Conservation (phyloP, 2,888 invertebrate species). For the Drosophila paramelanica region DNA sequence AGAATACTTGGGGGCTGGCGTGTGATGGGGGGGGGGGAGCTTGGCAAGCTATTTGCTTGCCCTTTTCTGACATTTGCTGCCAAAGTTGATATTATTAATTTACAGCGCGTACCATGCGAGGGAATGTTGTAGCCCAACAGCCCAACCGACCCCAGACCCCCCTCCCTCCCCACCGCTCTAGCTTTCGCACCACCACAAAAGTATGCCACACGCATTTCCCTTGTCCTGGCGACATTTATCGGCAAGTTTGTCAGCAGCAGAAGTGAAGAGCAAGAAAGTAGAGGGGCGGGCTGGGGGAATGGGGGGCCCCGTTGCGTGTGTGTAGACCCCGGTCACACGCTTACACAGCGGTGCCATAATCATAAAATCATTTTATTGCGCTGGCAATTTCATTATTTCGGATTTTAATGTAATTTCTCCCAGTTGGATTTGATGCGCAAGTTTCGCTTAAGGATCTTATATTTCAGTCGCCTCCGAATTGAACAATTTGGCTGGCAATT, state of each 20-base stretch:
- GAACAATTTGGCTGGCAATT: slow-evolving; percentile 45
- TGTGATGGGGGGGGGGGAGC: slow-evolving; percentile 1
- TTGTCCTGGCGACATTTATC: slow-evolving; percentile 53
- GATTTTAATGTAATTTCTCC: slow-evolving; percentile 75
- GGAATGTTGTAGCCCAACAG: slow-evolving; percentile 29
- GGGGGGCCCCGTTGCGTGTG: neutral
- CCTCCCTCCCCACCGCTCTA: neutral
- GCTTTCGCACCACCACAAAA: slow-evolving; percentile 13
- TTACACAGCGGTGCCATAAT: slow-evolving; percentile 56
- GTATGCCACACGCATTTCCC: slow-evolving; percentile 61
- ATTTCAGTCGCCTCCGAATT: slow-evolving; percentile 23
- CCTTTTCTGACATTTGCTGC: slow-evolving; percentile 71
- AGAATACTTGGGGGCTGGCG: slow-evolving; percentile 10
- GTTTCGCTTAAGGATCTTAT: slow-evolving; percentile 31
- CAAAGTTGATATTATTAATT: slow-evolving; percentile 76
- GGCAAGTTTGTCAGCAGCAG: slow-evolving; percentile 41
- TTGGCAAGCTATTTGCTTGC: slow-evolving; percentile 56
- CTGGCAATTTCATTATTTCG: slow-evolving; percentile 75
- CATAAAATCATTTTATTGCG: slow-evolving; percentile 77
- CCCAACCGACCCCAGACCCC: neutral
- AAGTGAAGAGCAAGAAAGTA: neutral
- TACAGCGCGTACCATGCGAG: slow-evolving; percentile 54
- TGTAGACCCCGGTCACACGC: slow-evolving; percentile 9
- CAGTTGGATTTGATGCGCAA: slow-evolving; percentile 39
- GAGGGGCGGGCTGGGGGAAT: neutral